A percentile compares a stretch with the other conserved stretches of the same genome.
phyloP scores from a whole-genome alignment of 1,140 invertebrate species.

The Lethrus apterus region DNA sequence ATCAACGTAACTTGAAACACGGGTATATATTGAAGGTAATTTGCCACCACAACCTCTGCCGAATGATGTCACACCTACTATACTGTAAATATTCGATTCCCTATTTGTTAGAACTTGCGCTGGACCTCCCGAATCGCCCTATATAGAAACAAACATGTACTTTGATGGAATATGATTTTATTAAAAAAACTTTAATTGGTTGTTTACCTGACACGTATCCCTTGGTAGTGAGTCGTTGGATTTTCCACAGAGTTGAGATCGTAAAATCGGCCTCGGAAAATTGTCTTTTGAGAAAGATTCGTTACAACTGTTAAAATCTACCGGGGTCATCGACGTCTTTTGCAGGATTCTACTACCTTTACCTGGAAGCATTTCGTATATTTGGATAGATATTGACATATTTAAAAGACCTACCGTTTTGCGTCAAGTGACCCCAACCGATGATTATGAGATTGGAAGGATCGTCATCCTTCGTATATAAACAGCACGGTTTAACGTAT shows the following conservation, averaged over 20 bases:
- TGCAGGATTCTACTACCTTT: not conserved
- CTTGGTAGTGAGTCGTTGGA: not conserved
- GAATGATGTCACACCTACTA: slow-evolving; percentile 1
- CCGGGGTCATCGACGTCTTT: not conserved
- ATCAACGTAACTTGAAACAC: not conserved
- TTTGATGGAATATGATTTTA: no score
- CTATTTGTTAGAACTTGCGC: not conserved
- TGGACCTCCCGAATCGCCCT: slow-evolving; percentile 5
- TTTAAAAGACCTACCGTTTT: not conserved
- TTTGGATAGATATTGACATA: not conserved
- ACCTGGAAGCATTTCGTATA: not conserved
- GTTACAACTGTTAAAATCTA: not conserved
- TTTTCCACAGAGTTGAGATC: not conserved
- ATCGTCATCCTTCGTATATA: slow-evolving; percentile 7
- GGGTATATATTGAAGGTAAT: not conserved
- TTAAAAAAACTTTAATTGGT: no score
- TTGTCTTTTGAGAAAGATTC: not conserved
- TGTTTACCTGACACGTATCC: slow-evolving; percentile 2
- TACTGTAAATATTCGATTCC: slow-evolving; percentile 31
- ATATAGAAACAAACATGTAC: not conserved
- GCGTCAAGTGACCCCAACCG: not conserved
- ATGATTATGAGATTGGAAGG: not conserved
- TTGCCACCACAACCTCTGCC: not conserved
- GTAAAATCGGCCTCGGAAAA: not conserved
- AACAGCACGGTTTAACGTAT: slow-evolving; percentile 27